These are phyloP conservation scores for Halesus radiatus DNA, from an alignment of 1,140 invertebrate genomes.

Conservation along the genomic window DNA sequence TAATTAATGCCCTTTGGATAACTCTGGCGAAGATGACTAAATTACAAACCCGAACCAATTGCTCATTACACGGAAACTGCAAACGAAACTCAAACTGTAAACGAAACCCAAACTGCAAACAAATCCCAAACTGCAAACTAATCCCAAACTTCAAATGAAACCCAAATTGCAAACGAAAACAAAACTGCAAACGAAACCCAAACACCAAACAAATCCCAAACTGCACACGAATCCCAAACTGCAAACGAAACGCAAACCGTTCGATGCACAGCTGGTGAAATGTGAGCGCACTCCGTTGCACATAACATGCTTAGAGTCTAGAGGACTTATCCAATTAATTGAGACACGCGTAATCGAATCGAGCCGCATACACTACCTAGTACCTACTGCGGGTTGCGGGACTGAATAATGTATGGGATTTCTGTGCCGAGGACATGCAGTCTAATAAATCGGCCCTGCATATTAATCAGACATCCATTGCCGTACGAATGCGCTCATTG, in stretches of 20 bases:
- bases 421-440: constrained; percentile 34
- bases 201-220: too few species aligned
- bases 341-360: constrained; percentile 36
- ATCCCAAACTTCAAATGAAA: not conserved
- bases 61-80: too few species aligned
- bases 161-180: too few species aligned
- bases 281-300: not conserved
- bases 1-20: too few species aligned
- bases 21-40: too few species aligned
- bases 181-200: not conserved
- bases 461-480: constrained; percentile 35
- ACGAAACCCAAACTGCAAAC: not conserved
- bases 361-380: not conserved
- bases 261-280: not conserved
- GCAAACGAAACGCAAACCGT: not conserved
- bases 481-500: constrained; percentile 1
- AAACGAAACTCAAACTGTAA: not conserved
- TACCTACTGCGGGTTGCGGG: too few species aligned
- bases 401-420: constrained; percentile 24
- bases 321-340: constrained; percentile 22
- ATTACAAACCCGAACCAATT: not conserved
- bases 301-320: not conserved
- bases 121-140: not conserved
- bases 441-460: constrained; percentile 30
- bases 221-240: not conserved